A percentile compares a stretch with the other conserved stretches of the same genome.
Conservation (phyloP, 2,797 vertebrate genomes). For the Margarornis squamiger region DNA sequence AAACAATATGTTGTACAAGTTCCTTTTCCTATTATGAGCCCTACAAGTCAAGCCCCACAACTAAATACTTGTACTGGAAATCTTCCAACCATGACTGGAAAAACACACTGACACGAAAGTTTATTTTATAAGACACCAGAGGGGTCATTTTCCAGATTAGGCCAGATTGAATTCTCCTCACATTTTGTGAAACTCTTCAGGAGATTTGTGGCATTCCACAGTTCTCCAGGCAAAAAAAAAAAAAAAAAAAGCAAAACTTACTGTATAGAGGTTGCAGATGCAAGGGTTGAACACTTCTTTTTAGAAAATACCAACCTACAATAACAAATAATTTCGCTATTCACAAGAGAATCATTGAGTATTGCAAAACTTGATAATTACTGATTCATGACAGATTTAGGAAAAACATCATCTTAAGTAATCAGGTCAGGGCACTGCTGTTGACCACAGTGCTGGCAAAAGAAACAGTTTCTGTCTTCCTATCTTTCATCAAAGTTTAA, state of each 20-base stretch:
- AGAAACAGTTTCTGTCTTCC: slow-evolving; percentile 60
- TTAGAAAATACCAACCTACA: slow-evolving; percentile 69
- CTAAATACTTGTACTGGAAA: slow-evolving; percentile 18
- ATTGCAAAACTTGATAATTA: slow-evolving; percentile 82
- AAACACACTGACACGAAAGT: background rate
- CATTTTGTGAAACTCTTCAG: slow-evolving; percentile 25
- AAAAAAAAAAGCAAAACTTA: background rate
- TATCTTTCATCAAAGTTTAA: slow-evolving; percentile 72
- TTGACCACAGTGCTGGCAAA: slow-evolving; percentile 74
- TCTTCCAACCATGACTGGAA: slow-evolving; percentile 25
- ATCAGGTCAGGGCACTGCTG: slow-evolving; percentile 75
- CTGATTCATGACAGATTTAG: slow-evolving; percentile 81
- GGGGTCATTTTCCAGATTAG: slow-evolving; percentile 35
- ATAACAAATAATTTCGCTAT: slow-evolving; percentile 74
- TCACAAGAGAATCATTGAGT: slow-evolving; percentile 73
- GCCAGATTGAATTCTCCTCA: slow-evolving; percentile 27
- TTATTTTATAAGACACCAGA: slow-evolving; percentile 39
- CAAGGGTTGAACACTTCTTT: slow-evolving; percentile 31
- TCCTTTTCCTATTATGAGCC: slow-evolving; percentile 15
- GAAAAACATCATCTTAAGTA: slow-evolving; percentile 80
- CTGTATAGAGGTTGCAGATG: slow-evolving; percentile 24
- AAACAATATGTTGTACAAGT: background rate
- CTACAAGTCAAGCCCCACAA: slow-evolving; percentile 38
- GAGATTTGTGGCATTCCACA: slow-evolving; percentile 23
- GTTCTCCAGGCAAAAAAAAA: background rate